Evolutionary conservation across 2,888 invertebrate species (phyloP).

Genomic region (Plusia festucae): DNA sequence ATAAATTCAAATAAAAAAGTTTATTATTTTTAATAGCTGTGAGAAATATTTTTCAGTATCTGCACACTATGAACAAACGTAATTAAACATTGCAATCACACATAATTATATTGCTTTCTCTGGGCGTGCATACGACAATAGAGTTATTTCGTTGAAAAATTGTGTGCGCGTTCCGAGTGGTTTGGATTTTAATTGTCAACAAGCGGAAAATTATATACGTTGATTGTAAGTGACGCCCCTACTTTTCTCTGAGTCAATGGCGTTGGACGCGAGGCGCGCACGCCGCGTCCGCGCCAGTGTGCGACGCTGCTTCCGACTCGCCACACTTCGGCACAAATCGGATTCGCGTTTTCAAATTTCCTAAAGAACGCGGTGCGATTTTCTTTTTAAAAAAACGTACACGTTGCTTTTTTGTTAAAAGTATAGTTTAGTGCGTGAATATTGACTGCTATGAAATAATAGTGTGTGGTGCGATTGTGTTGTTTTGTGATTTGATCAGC

Average conservation of each 20-base stretch:
- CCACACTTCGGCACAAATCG: slow-evolving; percentile 74
- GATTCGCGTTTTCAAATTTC: slow-evolving; percentile 66
- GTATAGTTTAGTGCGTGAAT: slow-evolving; percentile 69
- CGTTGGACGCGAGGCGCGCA: slow-evolving; percentile 61
- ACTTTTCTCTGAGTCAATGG: slow-evolving; percentile 81
- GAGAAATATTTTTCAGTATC: slow-evolving; percentile 47
- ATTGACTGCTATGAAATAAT: slow-evolving; percentile 32
- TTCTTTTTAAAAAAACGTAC: slow-evolving; percentile 63
- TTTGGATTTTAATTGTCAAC: slow-evolving; percentile 75
- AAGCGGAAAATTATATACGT: slow-evolving; percentile 79
- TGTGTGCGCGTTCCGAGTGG: slow-evolving; percentile 55
- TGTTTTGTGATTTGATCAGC: slow-evolving; percentile 73
- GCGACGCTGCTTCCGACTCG: slow-evolving; percentile 80
- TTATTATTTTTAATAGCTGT: slow-evolving; percentile 50
- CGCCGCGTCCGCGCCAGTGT: slow-evolving; percentile 74
- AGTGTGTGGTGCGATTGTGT: slow-evolving; percentile 64
- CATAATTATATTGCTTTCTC: slow-evolving; percentile 58
- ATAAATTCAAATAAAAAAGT: slow-evolving; percentile 13
- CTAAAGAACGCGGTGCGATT: slow-evolving; percentile 61
- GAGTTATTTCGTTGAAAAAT: slow-evolving; percentile 50
- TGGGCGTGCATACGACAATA: slow-evolving; percentile 51
- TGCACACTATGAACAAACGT: slow-evolving; percentile 36
- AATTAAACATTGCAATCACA: slow-evolving; percentile 35
- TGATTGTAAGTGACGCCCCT: slow-evolving; percentile 80
- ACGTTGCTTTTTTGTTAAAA: slow-evolving; percentile 79